Base-by-base conservation (phyloP, 2,113 vertebrate species). In the Tyto alba region DNA sequence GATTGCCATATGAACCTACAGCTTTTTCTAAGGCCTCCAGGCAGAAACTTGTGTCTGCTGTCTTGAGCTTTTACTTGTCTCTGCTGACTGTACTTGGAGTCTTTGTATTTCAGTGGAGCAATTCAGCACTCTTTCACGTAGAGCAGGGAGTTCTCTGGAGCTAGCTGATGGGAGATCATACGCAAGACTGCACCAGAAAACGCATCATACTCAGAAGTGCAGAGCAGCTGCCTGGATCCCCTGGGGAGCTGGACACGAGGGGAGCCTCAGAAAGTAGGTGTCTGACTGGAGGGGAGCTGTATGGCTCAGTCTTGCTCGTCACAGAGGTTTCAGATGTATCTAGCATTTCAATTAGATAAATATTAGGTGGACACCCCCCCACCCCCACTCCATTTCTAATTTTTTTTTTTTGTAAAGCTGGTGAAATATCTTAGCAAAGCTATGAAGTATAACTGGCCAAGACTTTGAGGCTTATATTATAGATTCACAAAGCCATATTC, bases 131-230 rank as follows among this genome's bases (percentile, higher is more conserved):
- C 40, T 67, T 34, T 20, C 32, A 25, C 29, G 3, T 2, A n/a
- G 56, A 75, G 47, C 52, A 59, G 29, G 11, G 27, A 88, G 52
- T 20, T 60, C 16, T n/a, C 43, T 92, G 75, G 64, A 43, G 62
- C 12, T 52, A 14, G n/a, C 14, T 23, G 22, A 43, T 0, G 0
- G 77, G 59, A 56, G 45, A 48, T 25, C 73, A 57, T 0, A 0
- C 26, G 4, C 11, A n/a, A 7, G 6, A 11, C 55, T 43, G 23
- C 1, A 1, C n/a, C 50, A 53, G 53, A 19, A 79, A 68, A 66
- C 7, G 8, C 8, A 1, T 5, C 25, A 10, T 2, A 40, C 57
- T 73, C 63, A 34, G 53, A 41, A 32, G 19, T 1, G 1, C 41
- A 7, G 47, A 64, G 48, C 48, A 80, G 38, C 66, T 5, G 3